Evolutionary conservation across 2,888 invertebrate species (phyloP).

Genomic region (Vesta saturnalis): DNA sequence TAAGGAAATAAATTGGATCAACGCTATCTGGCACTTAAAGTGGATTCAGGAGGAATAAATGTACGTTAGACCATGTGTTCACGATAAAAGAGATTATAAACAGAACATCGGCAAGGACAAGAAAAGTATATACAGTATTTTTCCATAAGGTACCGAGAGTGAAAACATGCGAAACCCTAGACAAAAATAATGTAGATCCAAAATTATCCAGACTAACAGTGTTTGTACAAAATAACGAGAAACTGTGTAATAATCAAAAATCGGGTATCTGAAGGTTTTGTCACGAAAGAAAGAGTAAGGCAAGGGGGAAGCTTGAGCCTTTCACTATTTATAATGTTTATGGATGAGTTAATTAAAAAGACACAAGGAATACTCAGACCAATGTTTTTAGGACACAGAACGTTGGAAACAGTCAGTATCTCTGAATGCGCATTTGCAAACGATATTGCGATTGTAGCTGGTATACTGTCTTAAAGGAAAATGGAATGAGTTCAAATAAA

Average conservation of each 20-base stretch:
- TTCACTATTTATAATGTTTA: too few species aligned
- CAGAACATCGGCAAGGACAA: not conserved
- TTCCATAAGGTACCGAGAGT: not conserved
- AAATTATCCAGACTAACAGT: not conserved
- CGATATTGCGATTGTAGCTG: too few species aligned
- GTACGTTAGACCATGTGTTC: too few species aligned
- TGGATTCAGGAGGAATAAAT: too few species aligned
- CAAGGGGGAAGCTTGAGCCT: too few species aligned
- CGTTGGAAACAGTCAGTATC: too few species aligned
- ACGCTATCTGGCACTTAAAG: not conserved
- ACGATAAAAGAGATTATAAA: too few species aligned
- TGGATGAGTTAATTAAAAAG: too few species aligned
- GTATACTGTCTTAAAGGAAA: too few species aligned
- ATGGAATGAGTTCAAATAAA: too few species aligned
- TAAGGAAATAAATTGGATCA: not conserved
- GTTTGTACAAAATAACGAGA: not conserved
- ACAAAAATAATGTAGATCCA: not conserved
- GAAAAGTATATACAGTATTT: not conserved
- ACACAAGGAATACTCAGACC: not conserved
- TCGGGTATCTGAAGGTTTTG: not conserved
- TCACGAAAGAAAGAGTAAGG: too few species aligned
- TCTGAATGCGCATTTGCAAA: not conserved
- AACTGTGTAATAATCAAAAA: not conserved
- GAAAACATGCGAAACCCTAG: not conserved
- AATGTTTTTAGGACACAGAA: not conserved